Evolutionary conservation across 2,113 vertebrate genomes (phyloP), one percentile per base, ranked within the genome.

Genomic region (Apteryx owenii): DNA sequence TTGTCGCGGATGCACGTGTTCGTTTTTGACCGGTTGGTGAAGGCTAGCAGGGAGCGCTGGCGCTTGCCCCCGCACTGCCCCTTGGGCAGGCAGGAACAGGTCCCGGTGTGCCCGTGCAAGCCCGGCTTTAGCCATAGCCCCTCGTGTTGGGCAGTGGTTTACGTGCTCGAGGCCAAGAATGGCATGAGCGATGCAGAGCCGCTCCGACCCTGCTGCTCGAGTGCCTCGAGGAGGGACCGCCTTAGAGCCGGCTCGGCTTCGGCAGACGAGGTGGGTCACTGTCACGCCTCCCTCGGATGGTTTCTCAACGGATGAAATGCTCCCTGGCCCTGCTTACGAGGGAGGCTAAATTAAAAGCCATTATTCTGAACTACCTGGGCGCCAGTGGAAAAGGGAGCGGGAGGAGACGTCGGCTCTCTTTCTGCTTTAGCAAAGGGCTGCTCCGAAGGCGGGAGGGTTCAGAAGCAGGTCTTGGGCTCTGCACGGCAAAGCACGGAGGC

Each of bases 81-180:
- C 46, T 69, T 13, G 28, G 42, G 42, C 42, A 31, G 42, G 21
- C 44, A 42, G 40, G 26, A 23, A 61, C 53, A 10, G 0, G 0
- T 60, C 62, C 48, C 25, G 48, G 54, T 38, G n/a, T 51, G 53
- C 54, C 28, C 0, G 1, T 29, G n/a, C 48, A 29, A 61, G 42
- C 42, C 20, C 31, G 50, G 66, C n/a, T 42, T 60, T 68, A 0
- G 0, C 56, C 2, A 0, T 53, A 50, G n/a, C 11, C 29, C 2
- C 0, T 60, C 8, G 31, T 2, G 1, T 36, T 40, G 71, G 51
- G 42, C 48, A 5, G 5, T 22, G 50, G 31, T 26, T 68, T 5
- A 26, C 0, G 7, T 54, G 33, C 68, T 85, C 0, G 2, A 48
- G 50, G 48, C 36, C 0, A 1, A 29, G 75, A 85, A 12, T 26